These are phyloP conservation scores for Drosophila helvetica DNA, from an alignment of 2,888 invertebrate genomes.

Conservation along the genomic window DNA sequence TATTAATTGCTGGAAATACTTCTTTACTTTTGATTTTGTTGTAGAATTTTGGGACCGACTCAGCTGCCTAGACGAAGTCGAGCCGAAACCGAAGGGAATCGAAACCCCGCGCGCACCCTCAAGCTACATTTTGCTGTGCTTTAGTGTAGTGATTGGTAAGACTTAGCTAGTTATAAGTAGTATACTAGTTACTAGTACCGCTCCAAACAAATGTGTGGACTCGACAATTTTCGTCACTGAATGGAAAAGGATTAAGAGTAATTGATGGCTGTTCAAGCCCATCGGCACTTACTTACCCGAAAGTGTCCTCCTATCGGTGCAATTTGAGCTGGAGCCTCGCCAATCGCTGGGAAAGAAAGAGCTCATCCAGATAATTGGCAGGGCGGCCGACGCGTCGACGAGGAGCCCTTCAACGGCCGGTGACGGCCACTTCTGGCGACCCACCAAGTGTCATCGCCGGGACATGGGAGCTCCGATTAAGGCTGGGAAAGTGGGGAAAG, in stretches of 20 bases:
- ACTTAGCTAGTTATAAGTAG: too few relatives aligned
- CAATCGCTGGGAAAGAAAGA: slow-evolving; percentile 14
- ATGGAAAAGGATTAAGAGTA: neutral
- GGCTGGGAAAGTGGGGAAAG: neutral
- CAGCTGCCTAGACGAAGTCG: too few relatives aligned
- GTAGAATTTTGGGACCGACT: too few relatives aligned
- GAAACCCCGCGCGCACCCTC: too few relatives aligned
- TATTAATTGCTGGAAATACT: too few relatives aligned
- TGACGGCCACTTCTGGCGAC: slow-evolving; percentile 32
- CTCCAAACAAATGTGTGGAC: too few relatives aligned
- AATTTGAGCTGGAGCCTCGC: slow-evolving; percentile 17
- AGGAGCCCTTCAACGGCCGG: slow-evolving; percentile 26
- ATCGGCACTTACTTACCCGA: neutral
- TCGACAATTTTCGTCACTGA: neutral
- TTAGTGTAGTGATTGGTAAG: too few relatives aligned
- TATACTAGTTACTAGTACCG: too few relatives aligned
- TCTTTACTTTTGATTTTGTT: too few relatives aligned
- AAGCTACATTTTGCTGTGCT: too few relatives aligned
- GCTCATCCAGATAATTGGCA: slow-evolving; percentile 31
- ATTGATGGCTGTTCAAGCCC: slow-evolving; percentile 2
- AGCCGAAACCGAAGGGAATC: too few relatives aligned
- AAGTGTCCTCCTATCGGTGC: neutral
- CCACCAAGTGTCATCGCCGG: slow-evolving; percentile 32
- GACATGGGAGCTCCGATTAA: slow-evolving; percentile 37
- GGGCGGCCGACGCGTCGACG: neutral